Conservation (phyloP, 1,140 invertebrate species). For the Pogonognathellus flavescens region DNA sequence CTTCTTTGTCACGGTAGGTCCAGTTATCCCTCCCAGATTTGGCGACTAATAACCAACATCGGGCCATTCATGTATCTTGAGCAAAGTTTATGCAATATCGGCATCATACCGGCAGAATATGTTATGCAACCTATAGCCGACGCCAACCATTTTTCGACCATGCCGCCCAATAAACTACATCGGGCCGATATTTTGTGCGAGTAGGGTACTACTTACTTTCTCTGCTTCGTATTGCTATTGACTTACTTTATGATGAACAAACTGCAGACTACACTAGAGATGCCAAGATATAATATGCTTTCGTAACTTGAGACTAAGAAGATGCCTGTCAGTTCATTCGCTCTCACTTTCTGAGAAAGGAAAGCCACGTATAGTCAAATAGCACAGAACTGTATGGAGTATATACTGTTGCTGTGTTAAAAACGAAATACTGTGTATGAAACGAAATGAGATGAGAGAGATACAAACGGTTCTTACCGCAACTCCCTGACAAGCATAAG, state of each 20-base stretch:
- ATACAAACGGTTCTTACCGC: too few relatives aligned
- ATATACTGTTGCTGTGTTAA: conserved; percentile 2
- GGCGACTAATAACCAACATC: too few relatives aligned
- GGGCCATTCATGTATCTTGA: too few relatives aligned
- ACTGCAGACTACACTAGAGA: background rate
- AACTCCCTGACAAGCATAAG: too few relatives aligned
- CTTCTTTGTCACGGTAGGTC: too few relatives aligned
- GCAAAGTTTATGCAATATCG: background rate
- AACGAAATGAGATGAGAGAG: background rate
- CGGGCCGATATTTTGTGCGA: too few relatives aligned
- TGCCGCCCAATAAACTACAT: too few relatives aligned
- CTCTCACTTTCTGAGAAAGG: background rate
- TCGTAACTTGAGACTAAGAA: background rate
- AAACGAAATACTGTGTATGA: conserved; percentile 28
- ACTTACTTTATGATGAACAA: background rate
- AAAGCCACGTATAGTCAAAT: background rate
- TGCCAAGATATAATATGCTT: background rate
- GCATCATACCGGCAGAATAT: too few relatives aligned
- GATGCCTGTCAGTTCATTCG: conserved; percentile 8
- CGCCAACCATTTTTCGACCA: too few relatives aligned
- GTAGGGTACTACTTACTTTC: too few relatives aligned
- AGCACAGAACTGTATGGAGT: background rate
- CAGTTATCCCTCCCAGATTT: too few relatives aligned
- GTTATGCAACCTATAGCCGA: too few relatives aligned
- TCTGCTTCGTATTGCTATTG: background rate